Conservation (phyloP, 2,113 vertebrate species). For the Saguinus midas region DNA sequence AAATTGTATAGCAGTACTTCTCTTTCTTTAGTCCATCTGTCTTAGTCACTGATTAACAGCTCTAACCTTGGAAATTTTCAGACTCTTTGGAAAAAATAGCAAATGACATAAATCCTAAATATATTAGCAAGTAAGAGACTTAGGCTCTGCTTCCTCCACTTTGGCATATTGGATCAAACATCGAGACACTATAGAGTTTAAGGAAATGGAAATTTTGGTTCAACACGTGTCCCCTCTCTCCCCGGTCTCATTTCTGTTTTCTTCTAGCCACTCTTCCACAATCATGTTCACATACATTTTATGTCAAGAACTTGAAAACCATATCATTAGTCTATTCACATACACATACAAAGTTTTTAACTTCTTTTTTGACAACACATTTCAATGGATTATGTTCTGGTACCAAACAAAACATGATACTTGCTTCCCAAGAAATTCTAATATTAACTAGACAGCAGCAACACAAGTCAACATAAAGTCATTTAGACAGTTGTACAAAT, state of each 20-base stretch:
- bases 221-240: not conserved
- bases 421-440: not conserved
- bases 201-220: conserved; percentile 56
- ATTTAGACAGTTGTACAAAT: conserved; percentile 21
- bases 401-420: not conserved
- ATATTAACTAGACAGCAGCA: not conserved
- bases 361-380: not conserved
- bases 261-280: not conserved
- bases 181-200: conserved; percentile 44
- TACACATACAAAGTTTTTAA: not conserved
- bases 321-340: not conserved
- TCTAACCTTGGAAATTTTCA: conserved; percentile 61
- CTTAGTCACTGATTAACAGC: conserved; percentile 47
- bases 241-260: not conserved
- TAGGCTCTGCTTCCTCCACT: conserved; percentile 58
- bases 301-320: not conserved
- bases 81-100: conserved; percentile 56
- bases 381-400: not conserved
- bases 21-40: conserved; percentile 4
- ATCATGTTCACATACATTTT: not conserved
- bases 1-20: not conserved
- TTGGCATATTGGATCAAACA: conserved; percentile 58
- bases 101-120: conserved; percentile 59
- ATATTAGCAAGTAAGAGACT: conserved; percentile 44
- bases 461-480: not conserved